Percentiles rank a stretch among this genome's conserved stretches.
Evolutionary conservation across 2,888 invertebrate species (phyloP).

Genomic region (Galerucella pusilla): DNA sequence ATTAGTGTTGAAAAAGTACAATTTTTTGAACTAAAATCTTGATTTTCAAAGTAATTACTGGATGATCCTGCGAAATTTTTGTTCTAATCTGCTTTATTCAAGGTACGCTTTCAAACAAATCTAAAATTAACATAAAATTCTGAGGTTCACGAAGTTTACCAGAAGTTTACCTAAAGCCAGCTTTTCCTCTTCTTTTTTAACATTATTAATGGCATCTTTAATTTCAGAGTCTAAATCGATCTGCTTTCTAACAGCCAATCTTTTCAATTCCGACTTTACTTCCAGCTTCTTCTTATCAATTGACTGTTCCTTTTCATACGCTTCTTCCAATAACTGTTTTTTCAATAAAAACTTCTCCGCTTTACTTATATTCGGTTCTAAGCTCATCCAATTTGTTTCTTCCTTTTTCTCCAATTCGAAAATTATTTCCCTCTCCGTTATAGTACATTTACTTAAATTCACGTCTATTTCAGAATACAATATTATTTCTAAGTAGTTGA

Average conservation of each 20-base stretch:
- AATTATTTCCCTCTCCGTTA: slow-evolving; percentile 70
- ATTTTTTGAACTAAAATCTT: too few species aligned
- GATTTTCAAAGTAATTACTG: too few species aligned
- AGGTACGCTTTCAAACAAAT: too few species aligned
- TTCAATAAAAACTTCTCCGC: slow-evolving; percentile 70
- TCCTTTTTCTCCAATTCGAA: slow-evolving; percentile 76
- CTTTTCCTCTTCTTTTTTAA: slow-evolving; percentile 72
- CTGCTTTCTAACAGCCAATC: slow-evolving; percentile 71
- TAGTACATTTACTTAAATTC: slow-evolving; percentile 72
- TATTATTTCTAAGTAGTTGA: slow-evolving; percentile 81
- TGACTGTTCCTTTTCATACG: slow-evolving; percentile 69
- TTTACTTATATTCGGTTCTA: slow-evolving; percentile 70
- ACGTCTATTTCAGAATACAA: slow-evolving; percentile 73
- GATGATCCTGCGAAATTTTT: too few species aligned
- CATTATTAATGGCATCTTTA: slow-evolving; percentile 72
- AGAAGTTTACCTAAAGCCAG: slow-evolving; percentile 71
- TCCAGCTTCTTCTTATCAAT: slow-evolving; percentile 68
- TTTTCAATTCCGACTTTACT: slow-evolving; percentile 69
- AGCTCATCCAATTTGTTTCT: slow-evolving; percentile 68
- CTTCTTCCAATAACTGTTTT: slow-evolving; percentile 69
- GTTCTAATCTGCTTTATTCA: too few species aligned
- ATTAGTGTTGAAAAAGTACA: too few species aligned
- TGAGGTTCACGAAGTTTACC: too few species aligned
- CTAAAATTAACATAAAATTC: too few species aligned
- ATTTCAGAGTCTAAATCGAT: slow-evolving; percentile 71